phyloP scores from a whole-genome alignment of 2,113 vertebrate genomes.

The Scolopax mira region DNA sequence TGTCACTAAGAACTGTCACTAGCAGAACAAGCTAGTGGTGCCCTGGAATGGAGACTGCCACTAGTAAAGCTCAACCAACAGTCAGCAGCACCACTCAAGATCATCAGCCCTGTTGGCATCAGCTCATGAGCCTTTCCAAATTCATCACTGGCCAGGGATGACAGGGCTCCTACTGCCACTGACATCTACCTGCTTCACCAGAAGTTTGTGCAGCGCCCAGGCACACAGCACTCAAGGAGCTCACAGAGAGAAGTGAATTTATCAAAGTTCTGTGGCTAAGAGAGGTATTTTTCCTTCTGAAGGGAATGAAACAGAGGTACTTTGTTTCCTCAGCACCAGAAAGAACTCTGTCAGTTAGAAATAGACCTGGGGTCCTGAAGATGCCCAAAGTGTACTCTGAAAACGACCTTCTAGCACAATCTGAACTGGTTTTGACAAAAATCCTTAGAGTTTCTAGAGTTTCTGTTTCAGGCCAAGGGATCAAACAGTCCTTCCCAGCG shows the following conservation, averaged over 20 bases:
- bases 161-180: neutral
- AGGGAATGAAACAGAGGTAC: neutral
- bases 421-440: neutral
- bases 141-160: neutral
- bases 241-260: neutral
- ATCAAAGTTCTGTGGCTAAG: neutral
- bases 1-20: neutral
- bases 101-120: neutral
- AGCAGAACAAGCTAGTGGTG: neutral
- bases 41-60: neutral
- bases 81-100: neutral
- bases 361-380: neutral
- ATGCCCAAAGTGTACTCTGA: neutral
- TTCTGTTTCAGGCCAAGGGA: neutral
- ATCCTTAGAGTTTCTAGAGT: neutral
- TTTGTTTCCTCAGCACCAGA: neutral
- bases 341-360: neutral
- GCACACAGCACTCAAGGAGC: neutral
- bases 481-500: neutral
- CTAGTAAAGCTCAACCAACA: rapidly evolving
- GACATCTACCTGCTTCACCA: neutral
- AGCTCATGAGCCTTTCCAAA: neutral
- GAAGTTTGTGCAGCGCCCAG: neutral
- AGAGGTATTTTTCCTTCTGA: neutral
- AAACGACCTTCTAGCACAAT: neutral